These are phyloP conservation scores for Proisotoma minuta DNA, from an alignment of 2,888 invertebrate genomes.

Conservation along the genomic window DNA sequence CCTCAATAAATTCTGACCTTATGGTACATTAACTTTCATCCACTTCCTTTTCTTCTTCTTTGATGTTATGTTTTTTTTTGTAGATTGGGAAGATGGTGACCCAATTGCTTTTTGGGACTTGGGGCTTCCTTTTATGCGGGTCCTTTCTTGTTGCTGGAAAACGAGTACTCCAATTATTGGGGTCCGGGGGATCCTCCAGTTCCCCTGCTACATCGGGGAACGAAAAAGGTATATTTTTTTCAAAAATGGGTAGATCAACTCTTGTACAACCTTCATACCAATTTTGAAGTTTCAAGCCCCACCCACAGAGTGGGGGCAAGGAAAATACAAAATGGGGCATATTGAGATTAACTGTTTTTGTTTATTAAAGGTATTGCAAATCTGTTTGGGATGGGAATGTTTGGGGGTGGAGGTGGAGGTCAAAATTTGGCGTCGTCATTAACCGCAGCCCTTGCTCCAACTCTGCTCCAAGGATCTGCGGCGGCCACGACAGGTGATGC, in stretches of 20 bases:
- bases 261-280: no score
- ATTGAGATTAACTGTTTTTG: no score
- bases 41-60: neutral
- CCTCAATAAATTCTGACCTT: conserved; percentile 52
- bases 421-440: conserved; percentile 56
- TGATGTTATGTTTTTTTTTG: neutral
- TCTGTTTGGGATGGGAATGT: conserved; percentile 48
- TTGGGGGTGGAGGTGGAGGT: conserved; percentile 53
- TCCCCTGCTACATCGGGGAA: conserved; percentile 38
- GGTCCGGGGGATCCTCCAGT: conserved; percentile 28
- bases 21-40: conserved; percentile 10
- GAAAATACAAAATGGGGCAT: no score
- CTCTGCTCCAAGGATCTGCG: conserved; percentile 50
- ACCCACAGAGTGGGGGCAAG: no score
- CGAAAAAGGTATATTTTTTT: conserved; percentile 45
- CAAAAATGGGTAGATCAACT: no score
- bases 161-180: conserved; percentile 31
- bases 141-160: conserved; percentile 57
- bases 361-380: conserved; percentile 30
- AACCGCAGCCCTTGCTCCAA: conserved; percentile 56
- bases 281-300: no score
- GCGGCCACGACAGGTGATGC: neutral
- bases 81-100: conserved; percentile 54
- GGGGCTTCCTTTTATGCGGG: conserved; percentile 56
- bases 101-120: conserved; percentile 56